A percentile compares a stretch with the other conserved stretches of the same genome.
Evolutionary conservation across 2,797 vertebrate species (phyloP).

Genomic region (Spinus pinus): DNA sequence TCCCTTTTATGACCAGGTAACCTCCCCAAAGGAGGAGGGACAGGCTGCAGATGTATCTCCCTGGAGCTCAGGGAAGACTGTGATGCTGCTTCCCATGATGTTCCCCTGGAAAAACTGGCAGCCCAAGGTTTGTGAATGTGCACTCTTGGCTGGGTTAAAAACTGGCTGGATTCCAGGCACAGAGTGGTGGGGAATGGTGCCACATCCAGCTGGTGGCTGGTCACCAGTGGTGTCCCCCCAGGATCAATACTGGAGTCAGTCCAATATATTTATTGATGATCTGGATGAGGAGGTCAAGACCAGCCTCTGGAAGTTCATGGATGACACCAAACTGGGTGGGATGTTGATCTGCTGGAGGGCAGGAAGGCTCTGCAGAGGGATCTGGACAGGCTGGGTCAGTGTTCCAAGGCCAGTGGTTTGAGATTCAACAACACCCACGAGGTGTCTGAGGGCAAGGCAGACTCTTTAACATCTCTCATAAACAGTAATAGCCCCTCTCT

Average conservation of each 20-base stretch:
- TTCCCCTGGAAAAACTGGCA: neutral
- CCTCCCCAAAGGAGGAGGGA: too few species aligned
- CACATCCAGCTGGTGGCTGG: neutral
- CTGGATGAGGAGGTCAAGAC: neutral
- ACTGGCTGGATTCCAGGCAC: too few species aligned
- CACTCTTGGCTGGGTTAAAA: neutral
- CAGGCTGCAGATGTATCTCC: neutral
- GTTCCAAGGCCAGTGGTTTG: too few species aligned
- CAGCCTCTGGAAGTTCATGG: rapidly evolving
- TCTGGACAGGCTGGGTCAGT: neutral
- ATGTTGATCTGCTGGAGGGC: neutral
- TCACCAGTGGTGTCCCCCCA: neutral
- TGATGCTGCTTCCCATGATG: rapidly evolving
- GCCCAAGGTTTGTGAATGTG: neutral
- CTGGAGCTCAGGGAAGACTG: neutral
- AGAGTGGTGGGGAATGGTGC: neutral
- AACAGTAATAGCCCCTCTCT: neutral
- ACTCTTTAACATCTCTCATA: neutral
- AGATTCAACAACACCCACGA: neutral
- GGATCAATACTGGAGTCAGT: neutral
- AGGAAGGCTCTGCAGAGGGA: neutral
- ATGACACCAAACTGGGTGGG: rapidly evolving
- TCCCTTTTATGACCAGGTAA: neutral
- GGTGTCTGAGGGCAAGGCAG: neutral
- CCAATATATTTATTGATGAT: neutral